Percentiles rank a stretch among this genome's conserved stretches.
These are phyloP conservation scores for Lerema accius DNA, from an alignment of 1,140 invertebrate genomes.

Conservation along the genomic window DNA sequence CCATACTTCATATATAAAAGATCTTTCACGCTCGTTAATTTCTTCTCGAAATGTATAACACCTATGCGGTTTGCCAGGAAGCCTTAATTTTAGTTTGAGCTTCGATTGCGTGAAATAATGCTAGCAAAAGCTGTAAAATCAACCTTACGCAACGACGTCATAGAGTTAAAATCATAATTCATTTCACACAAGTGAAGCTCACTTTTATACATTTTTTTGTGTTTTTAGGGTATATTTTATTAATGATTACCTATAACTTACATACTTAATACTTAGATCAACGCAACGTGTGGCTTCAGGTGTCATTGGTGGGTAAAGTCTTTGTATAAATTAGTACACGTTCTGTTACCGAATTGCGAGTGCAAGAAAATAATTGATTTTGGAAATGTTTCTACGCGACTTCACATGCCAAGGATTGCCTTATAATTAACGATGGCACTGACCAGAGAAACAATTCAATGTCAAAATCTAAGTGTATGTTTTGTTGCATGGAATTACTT, in stretches of 20 bases:
- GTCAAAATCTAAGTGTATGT: conserved; percentile 15
- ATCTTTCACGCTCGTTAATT: conserved; percentile 45
- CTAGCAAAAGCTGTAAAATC: conserved; percentile 45
- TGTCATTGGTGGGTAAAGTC: conserved; percentile 78
- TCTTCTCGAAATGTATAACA: conserved; percentile 48
- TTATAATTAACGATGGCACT: conserved; percentile 54
- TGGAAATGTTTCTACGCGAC: conserved; percentile 48
- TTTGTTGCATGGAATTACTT: conserved; percentile 26
- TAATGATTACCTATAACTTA: conserved; percentile 76
- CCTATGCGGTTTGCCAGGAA: conserved; percentile 69
- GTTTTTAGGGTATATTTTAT: conserved; percentile 58
- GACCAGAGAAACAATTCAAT: conserved; percentile 48
- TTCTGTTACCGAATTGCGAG: conserved; percentile 47
- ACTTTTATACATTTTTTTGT: conserved; percentile 65
- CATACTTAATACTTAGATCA: conserved; percentile 78
- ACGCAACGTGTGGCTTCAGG: conserved; percentile 77
- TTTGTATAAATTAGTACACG: conserved; percentile 66
- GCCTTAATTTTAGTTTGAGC: conserved; percentile 71
- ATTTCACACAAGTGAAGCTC: conserved; percentile 73
- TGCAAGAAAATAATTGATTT: conserved; percentile 43
- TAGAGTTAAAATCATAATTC: conserved; percentile 37
- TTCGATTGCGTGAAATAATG: conserved; percentile 68
- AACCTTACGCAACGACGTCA: conserved; percentile 46
- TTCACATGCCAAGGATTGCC: conserved; percentile 26
- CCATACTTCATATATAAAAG: conserved; percentile 52